Evolutionary conservation across 2,888 invertebrate genomes (phyloP), one percentile per base, ranked within the genome.

Genomic region (Tetanocera ferruginea): DNA sequence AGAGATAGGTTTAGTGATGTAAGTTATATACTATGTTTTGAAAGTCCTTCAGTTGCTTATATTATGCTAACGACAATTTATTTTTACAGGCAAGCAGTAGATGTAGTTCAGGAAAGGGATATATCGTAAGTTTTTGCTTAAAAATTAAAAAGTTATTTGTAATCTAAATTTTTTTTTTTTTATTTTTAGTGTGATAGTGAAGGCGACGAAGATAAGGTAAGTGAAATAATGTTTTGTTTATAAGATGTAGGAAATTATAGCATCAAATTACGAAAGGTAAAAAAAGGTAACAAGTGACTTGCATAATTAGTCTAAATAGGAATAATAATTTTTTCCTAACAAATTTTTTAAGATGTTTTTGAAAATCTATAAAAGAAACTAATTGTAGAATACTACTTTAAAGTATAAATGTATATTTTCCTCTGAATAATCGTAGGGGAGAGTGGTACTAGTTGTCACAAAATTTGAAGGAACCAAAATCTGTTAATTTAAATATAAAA

Each of bases 21-120:
- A 92, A 94, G 95, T 93, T 79, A 76, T 37, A 69, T 11, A 37
- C 11, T 34, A 17, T 55, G 11, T 19, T 19, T 37, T 19, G 25
- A 62, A 74, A 62, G 51, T 75, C 28, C 55, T 64, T 23, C 52
- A 11, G n/a, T n/a, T 4, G 6, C 62, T 57, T 34, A 55, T 43
- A 51, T 71, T 57, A 19, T 71, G n/a, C 14, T 64, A 23, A 19
- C 8, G 28, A n/a, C 11, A 19, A 23, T 60, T 64, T 14, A 28
- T 51, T n/a, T 49, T 23, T 75, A 90, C 93, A 96, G 95, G 95
- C 95, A 91, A 95, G 95, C 93, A 95, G 95, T 93, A 94, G 95
- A 92, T 95, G 95, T 93, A 96, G 95, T 93, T 95, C 95, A 92
- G 95, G 95, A 92, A 95, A 95, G 93, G 95, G 95, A 94, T 95